Evolutionary conservation across 2,888 invertebrate genomes (phyloP).

Genomic region (Entomobrya multifasciata): DNA sequence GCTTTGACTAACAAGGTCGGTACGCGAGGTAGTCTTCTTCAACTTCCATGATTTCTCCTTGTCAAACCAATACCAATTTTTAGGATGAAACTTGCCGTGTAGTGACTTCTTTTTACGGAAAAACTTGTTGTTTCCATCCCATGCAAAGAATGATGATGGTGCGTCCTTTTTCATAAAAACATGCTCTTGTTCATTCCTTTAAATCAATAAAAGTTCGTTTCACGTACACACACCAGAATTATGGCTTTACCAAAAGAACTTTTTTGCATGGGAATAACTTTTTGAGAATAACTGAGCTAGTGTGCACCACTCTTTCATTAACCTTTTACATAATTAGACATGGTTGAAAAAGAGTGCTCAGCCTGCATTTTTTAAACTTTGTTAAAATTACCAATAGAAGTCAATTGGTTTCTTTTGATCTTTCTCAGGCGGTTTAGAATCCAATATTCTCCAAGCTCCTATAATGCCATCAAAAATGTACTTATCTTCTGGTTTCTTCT

Average conservation of each 20-base stretch:
- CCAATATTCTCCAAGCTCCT: slow-evolving; percentile 53
- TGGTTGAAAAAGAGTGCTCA: too few species aligned
- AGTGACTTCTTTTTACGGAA: slow-evolving; percentile 66
- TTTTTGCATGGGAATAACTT: too few species aligned
- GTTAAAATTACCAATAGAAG: slow-evolving; percentile 61
- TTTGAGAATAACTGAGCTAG: too few species aligned
- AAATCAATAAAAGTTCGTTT: too few species aligned
- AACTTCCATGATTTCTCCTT: slow-evolving; percentile 58
- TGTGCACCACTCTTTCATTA: too few species aligned
- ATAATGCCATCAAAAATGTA: slow-evolving; percentile 43
- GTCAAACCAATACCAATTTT: slow-evolving; percentile 66
- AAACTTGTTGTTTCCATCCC: slow-evolving; percentile 68
- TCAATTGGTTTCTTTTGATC: slow-evolving; percentile 44
- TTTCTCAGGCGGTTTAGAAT: background rate
- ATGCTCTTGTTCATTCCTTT: slow-evolving; percentile 60
- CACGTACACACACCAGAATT: too few species aligned
- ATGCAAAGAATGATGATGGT: slow-evolving; percentile 64
- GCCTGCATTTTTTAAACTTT: background rate
- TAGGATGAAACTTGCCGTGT: slow-evolving; percentile 65
- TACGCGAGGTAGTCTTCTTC: slow-evolving; percentile 27
- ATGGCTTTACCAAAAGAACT: too few species aligned
- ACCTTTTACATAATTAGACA: too few species aligned
- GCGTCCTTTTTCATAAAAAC: slow-evolving; percentile 66
- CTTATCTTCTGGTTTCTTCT: slow-evolving; percentile 2
- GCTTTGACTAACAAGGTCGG: slow-evolving; percentile 43